phyloP scores from a whole-genome alignment of 2,888 invertebrate genomes.

The Hemithea aestivaria region DNA sequence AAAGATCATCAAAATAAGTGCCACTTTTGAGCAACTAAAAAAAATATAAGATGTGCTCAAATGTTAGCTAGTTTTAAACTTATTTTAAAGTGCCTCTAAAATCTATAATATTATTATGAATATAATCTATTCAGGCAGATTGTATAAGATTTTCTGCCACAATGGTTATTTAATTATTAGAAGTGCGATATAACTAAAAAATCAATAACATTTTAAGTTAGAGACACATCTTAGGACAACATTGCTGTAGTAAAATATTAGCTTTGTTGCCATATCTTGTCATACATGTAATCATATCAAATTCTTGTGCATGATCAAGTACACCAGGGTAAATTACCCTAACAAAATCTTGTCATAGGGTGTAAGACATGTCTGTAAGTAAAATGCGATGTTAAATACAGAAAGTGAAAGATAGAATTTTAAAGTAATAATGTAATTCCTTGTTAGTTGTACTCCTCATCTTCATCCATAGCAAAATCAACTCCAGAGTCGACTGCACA shows the following conservation, averaged over 20 bases:
- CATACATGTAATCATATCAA: too few relatives aligned
- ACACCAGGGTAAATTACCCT: too few relatives aligned
- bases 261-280: too few relatives aligned
- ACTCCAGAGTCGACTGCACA: slow-evolving; percentile 89
- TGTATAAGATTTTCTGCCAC: neutral
- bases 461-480: slow-evolving; percentile 93
- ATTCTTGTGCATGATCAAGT: too few relatives aligned
- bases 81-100: neutral
- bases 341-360: too few relatives aligned
- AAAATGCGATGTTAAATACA: too few relatives aligned
- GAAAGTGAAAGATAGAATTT: slow-evolving; percentile 7
- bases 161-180: slow-evolving; percentile 2
- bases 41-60: slow-evolving; percentile 10
- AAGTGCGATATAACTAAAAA: slow-evolving; percentile 9
- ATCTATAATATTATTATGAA: too few relatives aligned
- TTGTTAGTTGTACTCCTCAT: slow-evolving; percentile 78
- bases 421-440: slow-evolving; percentile 5
- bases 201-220: too few relatives aligned
- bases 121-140: too few relatives aligned
- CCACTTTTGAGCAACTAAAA: slow-evolving; percentile 16
- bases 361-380: too few relatives aligned
- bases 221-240: too few relatives aligned
- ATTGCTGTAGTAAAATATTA: too few relatives aligned
- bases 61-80: neutral
- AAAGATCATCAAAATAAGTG: neutral